Base-by-base conservation (phyloP, 1,140 invertebrate genomes). In the Oreohelix idahoensis region DNA sequence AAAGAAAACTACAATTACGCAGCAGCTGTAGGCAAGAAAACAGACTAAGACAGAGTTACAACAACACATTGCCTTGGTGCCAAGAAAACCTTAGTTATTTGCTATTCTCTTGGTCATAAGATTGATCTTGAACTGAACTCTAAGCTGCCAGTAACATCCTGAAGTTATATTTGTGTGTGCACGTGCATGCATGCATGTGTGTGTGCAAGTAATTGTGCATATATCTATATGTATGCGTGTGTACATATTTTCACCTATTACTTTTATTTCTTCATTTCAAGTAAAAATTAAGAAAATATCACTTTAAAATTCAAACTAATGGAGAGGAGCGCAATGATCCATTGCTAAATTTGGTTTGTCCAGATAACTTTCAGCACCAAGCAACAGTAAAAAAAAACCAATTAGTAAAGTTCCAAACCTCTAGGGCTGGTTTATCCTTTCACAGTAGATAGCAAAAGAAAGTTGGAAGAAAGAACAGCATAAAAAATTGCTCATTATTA, bases 11-110 rank as follows among this genome's bases (percentile, higher is more conserved):
- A 58, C 53, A 58, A 45, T 58, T 15, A 23, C 20, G 53, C 58
- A 76, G 51, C 20, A 80, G 15, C 86, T 38, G 91, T 90, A 90
- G 0, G 10, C 10, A 58, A 58, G 53, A 58, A 58, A 23, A 58
- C 1, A 58, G 53, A 23, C 20, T 23, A 11, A 58, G 53, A 58
- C 53, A 58, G 53, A 58, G 53, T 58, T 58, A 58, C 53, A 58
- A 58, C 53, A 58, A 23, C 26, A 58, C 53, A 58, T n/a, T 58
- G 53, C 4, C 53, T 58, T 58, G 53, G 53, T 58, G 53, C 53
- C 5, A 58, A 58, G 4, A 23, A 45, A 45, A 45, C 42, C 42
- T 8, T n/a, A n/a, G n/a, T 35, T 23, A 29, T 23, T 69, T 69
- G 26, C 63, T 69, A 5, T 69, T 69, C 35, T 8, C 20, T 69